These are phyloP conservation scores for Rissa tridactyla DNA, from an alignment of 2,113 vertebrate species.

Conservation along the genomic window DNA sequence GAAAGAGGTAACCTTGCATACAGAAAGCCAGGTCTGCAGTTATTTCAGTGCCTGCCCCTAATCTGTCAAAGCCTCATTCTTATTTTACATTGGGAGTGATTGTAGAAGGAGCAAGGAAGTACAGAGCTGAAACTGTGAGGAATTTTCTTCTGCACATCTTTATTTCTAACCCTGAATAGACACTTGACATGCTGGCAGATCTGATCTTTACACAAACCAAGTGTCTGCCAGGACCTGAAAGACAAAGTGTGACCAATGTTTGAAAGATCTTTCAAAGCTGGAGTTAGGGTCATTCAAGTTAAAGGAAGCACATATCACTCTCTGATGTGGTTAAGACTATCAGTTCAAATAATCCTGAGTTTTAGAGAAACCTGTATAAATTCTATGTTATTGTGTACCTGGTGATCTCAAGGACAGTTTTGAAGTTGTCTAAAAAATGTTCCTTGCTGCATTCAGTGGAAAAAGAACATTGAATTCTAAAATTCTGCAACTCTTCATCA, in stretches of 20 bases:
- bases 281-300: neutral
- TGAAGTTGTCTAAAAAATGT: neutral
- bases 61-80: neutral
- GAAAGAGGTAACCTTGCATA: neutral
- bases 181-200: neutral
- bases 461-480: neutral
- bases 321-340: neutral
- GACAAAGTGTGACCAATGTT: neutral
- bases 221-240: neutral
- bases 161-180: neutral
- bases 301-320: neutral
- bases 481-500: neutral
- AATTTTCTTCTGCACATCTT: neutral
- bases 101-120: neutral
- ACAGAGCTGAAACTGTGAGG: neutral
- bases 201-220: neutral
- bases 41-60: neutral
- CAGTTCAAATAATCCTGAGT: neutral
- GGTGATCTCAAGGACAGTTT: neutral
- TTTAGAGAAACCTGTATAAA: neutral
- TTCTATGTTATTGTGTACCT: neutral
- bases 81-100: neutral
- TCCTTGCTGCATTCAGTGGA: neutral
- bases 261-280: neutral
- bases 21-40: neutral